Base-by-base conservation (phyloP, 2,888 invertebrate genomes). In the Caenorhabditis sulstoni region DNA sequence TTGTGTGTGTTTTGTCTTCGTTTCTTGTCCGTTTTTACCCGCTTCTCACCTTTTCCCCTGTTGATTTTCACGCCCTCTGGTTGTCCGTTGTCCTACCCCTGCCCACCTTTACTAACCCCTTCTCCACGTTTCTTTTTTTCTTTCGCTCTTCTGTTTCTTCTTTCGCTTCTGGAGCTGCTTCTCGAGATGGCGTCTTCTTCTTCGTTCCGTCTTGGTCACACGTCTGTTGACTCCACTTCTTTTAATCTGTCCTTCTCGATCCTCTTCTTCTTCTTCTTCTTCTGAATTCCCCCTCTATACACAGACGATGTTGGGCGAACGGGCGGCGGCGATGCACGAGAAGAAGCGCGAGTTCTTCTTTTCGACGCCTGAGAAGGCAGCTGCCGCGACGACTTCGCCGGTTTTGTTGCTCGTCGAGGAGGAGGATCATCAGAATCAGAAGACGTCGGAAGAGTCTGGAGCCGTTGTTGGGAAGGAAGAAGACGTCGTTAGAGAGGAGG, bases 341-440 rank as follows among this genome's bases (percentile, higher is more conserved):
- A 79, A 79, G 70, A 79, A 79, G 49, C 68, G 74, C 50, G 79
- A 79, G 47, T 79, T 79, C 65, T 79, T 79, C 79, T 79, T 59
- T 22, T 68, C 79, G 41, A 79, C 79, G 41, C 79, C 79, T 5
- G 79, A 79, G 68, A 79, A 79, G 64, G 53, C 70, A 59, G 18
- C 65, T 23, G 29, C 62, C n/a, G 11, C 68, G 2, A 7, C 53
- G 16, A 16, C 35, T 37, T 67, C 67, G n/a, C 9, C 53, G 16
- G 22, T 44, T 18, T 62, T 67, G n/a, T 58, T 39, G 16, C 16
- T 53, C 12, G 57, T 16, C 7, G 64, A 68, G n/a, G 62, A 61
- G 45, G 16, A 22, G n/a, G 41, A 70, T 14, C 39, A n/a, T 14
- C 44, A 14, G 22, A 44, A n/a, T 5, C 29, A 37, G 62, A 62